Conservation (phyloP, 2,797 vertebrate genomes). For the Alfaro cultratus region DNA sequence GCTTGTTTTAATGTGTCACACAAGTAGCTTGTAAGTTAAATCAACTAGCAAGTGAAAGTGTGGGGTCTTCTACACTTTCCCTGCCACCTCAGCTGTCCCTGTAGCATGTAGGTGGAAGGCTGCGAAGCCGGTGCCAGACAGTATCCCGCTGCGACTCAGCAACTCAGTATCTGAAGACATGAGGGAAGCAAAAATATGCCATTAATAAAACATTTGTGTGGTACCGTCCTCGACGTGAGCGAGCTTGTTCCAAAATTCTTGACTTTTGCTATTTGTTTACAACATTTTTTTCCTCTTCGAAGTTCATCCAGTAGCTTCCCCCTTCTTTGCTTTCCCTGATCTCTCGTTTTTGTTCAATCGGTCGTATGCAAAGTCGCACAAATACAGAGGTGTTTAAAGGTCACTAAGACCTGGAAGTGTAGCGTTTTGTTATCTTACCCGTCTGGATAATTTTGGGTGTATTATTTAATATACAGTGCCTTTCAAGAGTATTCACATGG, state of each 20-base stretch:
- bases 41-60: slow-evolving; percentile 36
- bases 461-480: neutral
- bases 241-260: slow-evolving; percentile 43
- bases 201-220: slow-evolving; percentile 53
- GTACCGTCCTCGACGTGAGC: slow-evolving; percentile 56
- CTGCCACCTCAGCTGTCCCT: slow-evolving; percentile 60
- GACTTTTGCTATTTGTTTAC: slow-evolving; percentile 49
- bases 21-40: slow-evolving; percentile 28
- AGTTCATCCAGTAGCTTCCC: slow-evolving; percentile 37
- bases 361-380: slow-evolving; percentile 30
- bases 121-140: slow-evolving; percentile 52
- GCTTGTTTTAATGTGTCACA: slow-evolving; percentile 22
- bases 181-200: slow-evolving; percentile 54
- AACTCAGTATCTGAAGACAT: slow-evolving; percentile 60
- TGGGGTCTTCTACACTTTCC: slow-evolving; percentile 45
- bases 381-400: slow-evolving; percentile 40
- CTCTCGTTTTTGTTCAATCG: slow-evolving; percentile 33
- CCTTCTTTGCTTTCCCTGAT: slow-evolving; percentile 31
- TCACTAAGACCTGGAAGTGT: slow-evolving; percentile 51
- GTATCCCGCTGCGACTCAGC: slow-evolving; percentile 48
- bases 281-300: slow-evolving; percentile 39
- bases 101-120: slow-evolving; percentile 67
- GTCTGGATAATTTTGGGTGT: slow-evolving; percentile 27
- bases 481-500: neutral
- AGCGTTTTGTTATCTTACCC: slow-evolving; percentile 55